Evolutionary conservation across 2,797 vertebrate genomes (phyloP), one percentile per base, ranked within the genome.

Genomic region (Cynodonichthys magdalenae): DNA sequence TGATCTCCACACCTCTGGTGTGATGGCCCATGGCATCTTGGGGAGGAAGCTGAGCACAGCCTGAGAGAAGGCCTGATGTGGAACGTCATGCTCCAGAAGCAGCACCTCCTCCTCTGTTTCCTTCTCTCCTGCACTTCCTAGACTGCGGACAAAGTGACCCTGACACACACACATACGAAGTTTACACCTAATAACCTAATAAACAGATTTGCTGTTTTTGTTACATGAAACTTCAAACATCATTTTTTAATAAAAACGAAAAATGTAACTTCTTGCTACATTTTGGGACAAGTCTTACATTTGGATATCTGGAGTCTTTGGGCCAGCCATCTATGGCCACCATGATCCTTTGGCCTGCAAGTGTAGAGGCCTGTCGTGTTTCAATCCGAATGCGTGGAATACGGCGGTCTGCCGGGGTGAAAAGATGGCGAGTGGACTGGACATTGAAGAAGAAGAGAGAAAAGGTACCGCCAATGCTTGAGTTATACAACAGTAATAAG

Each of bases 301-400:
- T 98, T 69, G 98, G 98, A 81, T 99, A 99, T 90, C 98, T 95
- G 55, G 97, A 99, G 90, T 95, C 92, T 89, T 92, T 96, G 28
- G 97, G 97, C 98, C 97, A 99, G 27, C 97, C 97, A 0, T 99
- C 97, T 49, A 99, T 94, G 69, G 97, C 94, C 80, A 99, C 97
- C 83, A 99, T 95, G 80, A 99, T 99, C 89, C 96, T 96, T 71
- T 95, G 95, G 53, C 96, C 96, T 50, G 94, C 93, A 79, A 99
- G 84, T 0, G 87, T 66, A 55, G 95, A 85, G 0, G 97, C 90
- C 75, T 99, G 97, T 2, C 97, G 95, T 0, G 97, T 99, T 91
- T 99, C 97, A 61, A 99, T 97, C 41, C 96, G 95, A 87, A 99
- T 96, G 45, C 96, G 94, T 77, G 97, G 98, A 69, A 99, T 95